A percentile compares a stretch with the other conserved stretches of the same genome.
Evolutionary conservation across 2,888 invertebrate genomes (phyloP).

Genomic region (Euproctis similis): DNA sequence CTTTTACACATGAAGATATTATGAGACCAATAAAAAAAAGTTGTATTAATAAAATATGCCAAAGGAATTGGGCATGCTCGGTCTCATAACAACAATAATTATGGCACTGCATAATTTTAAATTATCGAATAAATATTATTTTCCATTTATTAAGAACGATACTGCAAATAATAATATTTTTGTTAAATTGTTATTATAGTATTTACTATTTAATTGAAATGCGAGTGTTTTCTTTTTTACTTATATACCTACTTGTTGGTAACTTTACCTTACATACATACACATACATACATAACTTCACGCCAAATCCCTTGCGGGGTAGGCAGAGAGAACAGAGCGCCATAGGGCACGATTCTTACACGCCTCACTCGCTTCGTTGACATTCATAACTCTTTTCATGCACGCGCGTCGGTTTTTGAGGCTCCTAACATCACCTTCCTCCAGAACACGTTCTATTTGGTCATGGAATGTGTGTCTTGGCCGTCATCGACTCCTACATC

Average conservation of each 20-base stretch:
- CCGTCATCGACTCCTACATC: too few species aligned
- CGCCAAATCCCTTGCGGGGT: too few species aligned
- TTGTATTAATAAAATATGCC: background rate
- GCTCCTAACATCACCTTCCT: too few species aligned
- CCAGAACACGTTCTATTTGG: too few species aligned
- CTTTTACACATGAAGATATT: slow-evolving; percentile 1
- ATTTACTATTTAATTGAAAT: slow-evolving; percentile 16
- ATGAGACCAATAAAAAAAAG: background rate
- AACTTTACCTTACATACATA: too few species aligned
- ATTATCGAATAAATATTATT: slow-evolving; percentile 16
- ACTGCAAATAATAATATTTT: slow-evolving; percentile 20
- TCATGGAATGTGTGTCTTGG: too few species aligned
- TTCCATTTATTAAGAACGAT: slow-evolving; percentile 11
- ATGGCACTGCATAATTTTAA: slow-evolving; percentile 36
- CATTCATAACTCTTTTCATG: too few species aligned
- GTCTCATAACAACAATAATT: slow-evolving; percentile 1
- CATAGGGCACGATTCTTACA: too few species aligned
- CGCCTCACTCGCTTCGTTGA: too few species aligned
- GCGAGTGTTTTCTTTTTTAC: background rate
- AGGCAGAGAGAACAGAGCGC: too few species aligned
- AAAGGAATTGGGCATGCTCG: background rate
- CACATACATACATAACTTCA: too few species aligned
- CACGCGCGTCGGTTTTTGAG: too few species aligned
- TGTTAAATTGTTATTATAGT: slow-evolving; percentile 29
- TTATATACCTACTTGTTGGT: background rate